Evolutionary conservation across 2,113 vertebrate genomes (phyloP), one percentile per base, ranked within the genome.

Genomic region (Dendropsophus ebraccatus): DNA sequence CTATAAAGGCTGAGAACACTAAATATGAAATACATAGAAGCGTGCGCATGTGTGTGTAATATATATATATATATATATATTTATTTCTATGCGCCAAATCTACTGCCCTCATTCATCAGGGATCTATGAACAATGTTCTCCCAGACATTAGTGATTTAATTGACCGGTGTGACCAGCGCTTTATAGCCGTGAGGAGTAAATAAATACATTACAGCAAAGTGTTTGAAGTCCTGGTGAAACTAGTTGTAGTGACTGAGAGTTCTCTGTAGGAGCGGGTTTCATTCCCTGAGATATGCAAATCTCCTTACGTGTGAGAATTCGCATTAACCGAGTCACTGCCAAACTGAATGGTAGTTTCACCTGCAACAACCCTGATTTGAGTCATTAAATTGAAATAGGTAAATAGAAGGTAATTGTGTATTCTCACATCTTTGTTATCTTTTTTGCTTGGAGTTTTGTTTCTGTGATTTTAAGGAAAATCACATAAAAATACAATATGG

Each of bases 231-330:
- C 74, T 32, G n/a, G 45, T 52, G 30, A 32, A 52, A 52, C 74
- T 52, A 50, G 73, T 76, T 73, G 14, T 32, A 23, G 45, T 77
- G n/a, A 75, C n/a, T 50, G 52, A 5, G 74, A n/a, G 54, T 47
- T 5, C 14, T 21, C 47, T 77, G 19, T 7, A 77, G 72, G 5
- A 25, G 16, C 47, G 50, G 41, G 73, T 50, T 50, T 52, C n/a
- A 50, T 52, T 54, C 25, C 30, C 30, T 77, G 6, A 77, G 49
- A 32, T 30, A 77, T 77, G 74, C 74, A 54, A 54, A 77, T 77
- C 5, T 11, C 14, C 41, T 47, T 5, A 19, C 32, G 49, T 77
- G 25, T 6, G 49, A 32, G 35, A 21, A 41, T 70, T 70, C 10
- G 2, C 67, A 41, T 23, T 23, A 32, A 9, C 21, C 41, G 16